Base-by-base conservation (phyloP, 2,888 invertebrate species). In the Athalia circularis region DNA sequence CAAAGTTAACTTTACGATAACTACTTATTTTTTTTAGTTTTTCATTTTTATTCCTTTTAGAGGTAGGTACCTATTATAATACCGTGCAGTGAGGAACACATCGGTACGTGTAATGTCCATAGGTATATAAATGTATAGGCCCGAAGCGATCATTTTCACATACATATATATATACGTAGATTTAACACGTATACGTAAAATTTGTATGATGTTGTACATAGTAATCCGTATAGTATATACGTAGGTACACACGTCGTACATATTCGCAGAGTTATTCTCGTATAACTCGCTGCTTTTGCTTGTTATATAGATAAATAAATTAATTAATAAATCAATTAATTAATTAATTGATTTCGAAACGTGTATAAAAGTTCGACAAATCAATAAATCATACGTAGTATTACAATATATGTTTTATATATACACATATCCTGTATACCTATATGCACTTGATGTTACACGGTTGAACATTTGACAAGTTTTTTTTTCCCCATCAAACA, bases 1-100 rank as follows among this genome's bases (percentile, higher is more conserved):
- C 70, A 70, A 64, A 78, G 62, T 78, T 62, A 62, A 65, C 65
- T 77, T 77, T 77, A 77, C 77, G 77, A 77, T 67, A 67, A 77
- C 67, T 54, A 15, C 77, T 76, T 72, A 68, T 62, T 70, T 45
- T 76, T 62, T 15, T 48, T 76, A 29, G 29, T 65, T 48, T n/a
- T 52, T 43, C 75, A 47, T 11, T 65, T 11, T 4, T n/a, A 11
- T 45, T 47, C 3, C 0, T 5, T 65, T 3, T 6, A 8, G 11
- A 13, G 47, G 29, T 29, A 29, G 29, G 29, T 29, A 29, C 29
- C 29, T 29, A 29, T 29, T 29, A 29, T 29, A 29, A 29, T 29
- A 29, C 29, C 29, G 29, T 29, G 29, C 29, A 29, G 29, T 29
- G 2, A 29, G 29, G 29, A 29, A 29, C 29, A 2, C 29, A 29